These are phyloP conservation scores for Aphelocoma californica DNA, from an alignment of 2,797 vertebrate species.

Conservation along the genomic window DNA sequence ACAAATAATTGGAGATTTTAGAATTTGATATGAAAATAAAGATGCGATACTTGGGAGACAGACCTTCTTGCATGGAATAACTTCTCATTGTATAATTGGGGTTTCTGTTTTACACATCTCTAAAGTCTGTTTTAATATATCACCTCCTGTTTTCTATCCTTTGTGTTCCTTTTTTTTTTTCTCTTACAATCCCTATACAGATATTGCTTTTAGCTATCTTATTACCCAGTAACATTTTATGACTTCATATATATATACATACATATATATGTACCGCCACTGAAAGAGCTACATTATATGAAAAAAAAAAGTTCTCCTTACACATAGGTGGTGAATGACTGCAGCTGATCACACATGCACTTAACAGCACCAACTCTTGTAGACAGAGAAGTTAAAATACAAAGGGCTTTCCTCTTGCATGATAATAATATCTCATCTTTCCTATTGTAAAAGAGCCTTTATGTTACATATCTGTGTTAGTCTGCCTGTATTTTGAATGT, in stretches of 20 bases:
- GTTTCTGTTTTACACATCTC: not conserved
- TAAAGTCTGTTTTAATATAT: not conserved
- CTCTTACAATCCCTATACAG: not conserved
- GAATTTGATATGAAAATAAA: not conserved
- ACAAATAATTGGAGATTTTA: not conserved
- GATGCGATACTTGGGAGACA: not conserved
- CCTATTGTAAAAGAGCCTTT: not conserved
- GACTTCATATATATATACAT: not conserved
- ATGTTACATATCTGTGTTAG: not conserved
- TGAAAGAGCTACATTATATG: not conserved
- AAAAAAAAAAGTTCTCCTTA: not conserved
- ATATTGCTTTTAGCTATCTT: not conserved
- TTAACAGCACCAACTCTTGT: not conserved
- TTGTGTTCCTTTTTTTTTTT: not conserved
- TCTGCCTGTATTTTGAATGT: not conserved
- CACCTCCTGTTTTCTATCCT: not conserved
- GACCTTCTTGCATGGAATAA: not conserved
- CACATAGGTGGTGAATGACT: not conserved
- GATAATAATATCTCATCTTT: not conserved
- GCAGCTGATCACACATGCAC: not conserved
- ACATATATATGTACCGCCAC: not conserved
- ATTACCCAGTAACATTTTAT: not conserved
- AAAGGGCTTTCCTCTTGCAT: not conserved
- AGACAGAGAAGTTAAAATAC: not conserved
- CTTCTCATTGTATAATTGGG: not conserved